phyloP scores from a whole-genome alignment of 1,140 invertebrate species.

The Asbolus verrucosus region DNA sequence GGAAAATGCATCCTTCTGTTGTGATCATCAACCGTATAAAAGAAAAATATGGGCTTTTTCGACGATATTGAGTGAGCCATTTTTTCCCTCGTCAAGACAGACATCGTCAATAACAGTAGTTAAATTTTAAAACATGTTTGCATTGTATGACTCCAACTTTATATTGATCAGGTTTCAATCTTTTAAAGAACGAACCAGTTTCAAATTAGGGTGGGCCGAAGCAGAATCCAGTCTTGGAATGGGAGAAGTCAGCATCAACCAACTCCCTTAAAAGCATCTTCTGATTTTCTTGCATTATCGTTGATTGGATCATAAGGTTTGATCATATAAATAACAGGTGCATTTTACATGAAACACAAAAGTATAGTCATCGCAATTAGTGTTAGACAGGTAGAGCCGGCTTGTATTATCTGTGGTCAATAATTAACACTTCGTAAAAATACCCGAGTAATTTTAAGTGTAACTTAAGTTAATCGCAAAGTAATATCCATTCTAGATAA shows the following conservation, averaged over 20 bases:
- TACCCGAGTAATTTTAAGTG: background rate
- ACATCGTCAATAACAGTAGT: background rate
- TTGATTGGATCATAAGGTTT: background rate
- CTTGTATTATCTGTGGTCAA: slow-evolving; percentile 1
- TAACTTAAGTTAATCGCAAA: slow-evolving; percentile 3
- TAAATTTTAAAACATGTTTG: background rate
- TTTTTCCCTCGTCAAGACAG: background rate
- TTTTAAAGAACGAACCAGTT: slow-evolving; percentile 1
- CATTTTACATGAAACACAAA: background rate
- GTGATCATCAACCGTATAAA: slow-evolving; percentile 10
- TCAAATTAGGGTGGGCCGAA: background rate
- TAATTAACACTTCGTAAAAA: slow-evolving; percentile 2
- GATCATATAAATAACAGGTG: slow-evolving; percentile 7
- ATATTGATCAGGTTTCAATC: background rate
- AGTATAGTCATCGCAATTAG: slow-evolving; percentile 1
- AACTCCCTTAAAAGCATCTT: no score
- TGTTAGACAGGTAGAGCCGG: slow-evolving; percentile 1
- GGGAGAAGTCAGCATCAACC: no score
- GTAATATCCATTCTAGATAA: slow-evolving; percentile 21
- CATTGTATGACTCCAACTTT: background rate
- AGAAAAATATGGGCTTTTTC: background rate
- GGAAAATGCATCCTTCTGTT: slow-evolving; percentile 16
- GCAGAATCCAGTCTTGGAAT: no score
- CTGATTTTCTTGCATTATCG: no score
- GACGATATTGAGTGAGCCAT: background rate